Evolutionary conservation across 2,113 vertebrate species (phyloP).

Genomic region (Elachura formosa): DNA sequence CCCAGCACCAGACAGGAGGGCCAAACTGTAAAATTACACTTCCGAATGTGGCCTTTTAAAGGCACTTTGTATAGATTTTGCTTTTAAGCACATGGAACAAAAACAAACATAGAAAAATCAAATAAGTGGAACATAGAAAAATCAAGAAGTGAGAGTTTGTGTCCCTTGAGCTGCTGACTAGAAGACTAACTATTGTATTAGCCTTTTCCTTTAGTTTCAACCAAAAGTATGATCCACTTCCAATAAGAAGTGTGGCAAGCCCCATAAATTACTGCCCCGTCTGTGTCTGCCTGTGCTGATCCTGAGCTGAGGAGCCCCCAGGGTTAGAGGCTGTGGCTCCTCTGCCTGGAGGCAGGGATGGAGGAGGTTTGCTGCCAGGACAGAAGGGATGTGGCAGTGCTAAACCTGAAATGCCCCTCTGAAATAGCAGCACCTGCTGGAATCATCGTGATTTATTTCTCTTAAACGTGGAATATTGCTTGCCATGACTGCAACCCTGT

Average conservation of each 20-base stretch:
- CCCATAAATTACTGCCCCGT: neutral
- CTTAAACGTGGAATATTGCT: neutral
- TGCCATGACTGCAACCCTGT: neutral
- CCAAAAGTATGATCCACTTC: neutral
- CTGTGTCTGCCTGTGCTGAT: neutral
- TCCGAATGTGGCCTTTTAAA: neutral
- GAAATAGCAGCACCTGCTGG: neutral
- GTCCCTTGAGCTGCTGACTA: neutral
- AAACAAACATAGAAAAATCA: neutral
- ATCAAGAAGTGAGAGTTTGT: neutral
- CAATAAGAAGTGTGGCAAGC: neutral
- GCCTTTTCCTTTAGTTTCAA: neutral
- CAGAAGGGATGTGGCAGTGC: neutral
- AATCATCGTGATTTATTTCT: rapidly evolving
- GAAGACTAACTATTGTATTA: neutral
- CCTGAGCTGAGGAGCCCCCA: neutral
- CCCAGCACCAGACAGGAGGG: neutral
- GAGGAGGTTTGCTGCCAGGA: neutral
- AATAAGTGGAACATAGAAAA: neutral
- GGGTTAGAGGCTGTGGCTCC: neutral
- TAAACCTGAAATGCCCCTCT: neutral
- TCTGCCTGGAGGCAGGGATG: rapidly evolving
- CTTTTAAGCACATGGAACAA: neutral
- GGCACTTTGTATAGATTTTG: neutral
- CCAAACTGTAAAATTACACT: neutral